A percentile compares a stretch with the other conserved stretches of the same genome.
Conservation (phyloP, 1,140 invertebrate species). For the Halesus radiatus region DNA sequence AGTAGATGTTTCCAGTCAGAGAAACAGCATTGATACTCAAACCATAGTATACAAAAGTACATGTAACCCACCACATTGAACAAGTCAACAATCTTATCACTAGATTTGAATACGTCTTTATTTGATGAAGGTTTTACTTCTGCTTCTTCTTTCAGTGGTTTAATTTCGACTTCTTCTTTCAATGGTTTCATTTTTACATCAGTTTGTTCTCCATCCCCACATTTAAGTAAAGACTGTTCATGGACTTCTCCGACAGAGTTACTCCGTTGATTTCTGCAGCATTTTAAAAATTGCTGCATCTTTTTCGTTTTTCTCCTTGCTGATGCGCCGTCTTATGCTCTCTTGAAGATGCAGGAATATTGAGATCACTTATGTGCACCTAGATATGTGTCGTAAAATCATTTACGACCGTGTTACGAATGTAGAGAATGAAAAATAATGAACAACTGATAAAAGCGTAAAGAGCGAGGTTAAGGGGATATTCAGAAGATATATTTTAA, state of each 20-base stretch:
- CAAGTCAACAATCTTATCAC: conserved; percentile 77
- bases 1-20: conserved; percentile 77
- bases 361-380: too few species aligned
- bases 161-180: conserved; percentile 55
- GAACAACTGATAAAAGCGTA: too few species aligned
- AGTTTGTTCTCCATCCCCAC: conserved; percentile 54
- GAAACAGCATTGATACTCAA: conserved; percentile 86
- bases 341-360: too few species aligned
- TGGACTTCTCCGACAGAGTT: conserved; percentile 70
- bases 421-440: too few species aligned
- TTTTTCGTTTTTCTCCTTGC: conserved; percentile 76
- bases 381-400: too few species aligned
- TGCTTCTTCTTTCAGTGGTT: background rate
- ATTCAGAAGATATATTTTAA: too few species aligned
- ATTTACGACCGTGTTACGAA: too few species aligned
- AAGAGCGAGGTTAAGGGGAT: too few species aligned
- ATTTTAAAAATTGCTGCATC: conserved; percentile 73
- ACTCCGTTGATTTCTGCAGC: conserved; percentile 78
- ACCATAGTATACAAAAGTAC: conserved; percentile 86
- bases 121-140: conserved; percentile 62
- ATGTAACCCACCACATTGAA: conserved; percentile 80
- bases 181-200: conserved; percentile 50
- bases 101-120: conserved; percentile 71
- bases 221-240: conserved; percentile 68
- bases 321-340: conserved; percentile 84